Base-by-base conservation (phyloP, 1,140 invertebrate genomes). In the Gonatopus flavifemur region DNA sequence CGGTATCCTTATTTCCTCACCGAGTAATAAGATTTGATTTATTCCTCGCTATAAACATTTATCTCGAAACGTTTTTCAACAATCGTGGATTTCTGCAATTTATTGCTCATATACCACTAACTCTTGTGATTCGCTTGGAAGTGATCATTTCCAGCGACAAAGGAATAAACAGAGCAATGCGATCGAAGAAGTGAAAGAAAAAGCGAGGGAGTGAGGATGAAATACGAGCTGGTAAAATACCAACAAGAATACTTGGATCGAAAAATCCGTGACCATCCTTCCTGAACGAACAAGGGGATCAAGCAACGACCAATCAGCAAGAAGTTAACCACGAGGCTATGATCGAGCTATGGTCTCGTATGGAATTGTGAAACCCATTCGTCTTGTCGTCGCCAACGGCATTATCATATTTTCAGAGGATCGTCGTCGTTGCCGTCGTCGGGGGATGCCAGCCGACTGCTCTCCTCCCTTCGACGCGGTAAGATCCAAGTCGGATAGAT, bases 331-430 rank as follows among this genome's bases (percentile, higher is more conserved):
- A 43, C 50, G 47, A 45, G 35, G 50, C 36, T 49, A 54, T 47
- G 35, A 47, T 18, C 31, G 40, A 39, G 22, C n/a, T n/a, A n/a
- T n/a, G n/a, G n/a, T n/a, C n/a, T n/a, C n/a, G n/a, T n/a, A n/a
- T n/a, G 46, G 33, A 57, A 62, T 59, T 49, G 56, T 47, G 57
- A 35, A 48, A 41, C 32, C 57, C 50, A 62, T 64, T 53, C 56
- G 61, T 64, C 59, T 64, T 64, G 53, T 59, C 59, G 52, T 59
- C 56, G 61, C 61, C 59, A 49, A 18, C 32, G 55, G 60, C 58
- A 64, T 64, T 64, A 64, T 64, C 61, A 62, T 64, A 64, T 64
- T 64, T 64, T 41, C 44, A 46, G 52, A 42, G 49, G 46, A 57
- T 22, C 50, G 31, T 49, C 32, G 49, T 52, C 41, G 15, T 19